Conservation (phyloP, 2,888 invertebrate genomes). For the Oasisia sp. region DNA sequence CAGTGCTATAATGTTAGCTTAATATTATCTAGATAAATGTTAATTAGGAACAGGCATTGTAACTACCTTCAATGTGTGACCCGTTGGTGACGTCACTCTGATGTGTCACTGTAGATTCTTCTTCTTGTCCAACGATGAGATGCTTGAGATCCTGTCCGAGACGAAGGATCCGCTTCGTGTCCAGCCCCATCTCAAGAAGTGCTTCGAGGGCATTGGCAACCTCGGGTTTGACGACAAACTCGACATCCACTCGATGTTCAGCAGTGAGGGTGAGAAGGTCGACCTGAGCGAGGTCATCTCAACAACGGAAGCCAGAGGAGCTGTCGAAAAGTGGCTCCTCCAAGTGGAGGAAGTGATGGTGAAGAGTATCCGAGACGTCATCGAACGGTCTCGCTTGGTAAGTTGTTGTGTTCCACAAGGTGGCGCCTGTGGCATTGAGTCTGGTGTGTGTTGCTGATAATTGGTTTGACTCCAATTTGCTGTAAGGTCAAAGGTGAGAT, state of each 20-base stretch:
- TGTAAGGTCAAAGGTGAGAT: too few species aligned
- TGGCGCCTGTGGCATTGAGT: background rate
- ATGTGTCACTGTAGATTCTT: slow-evolving; percentile 57
- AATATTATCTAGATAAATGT: too few species aligned
- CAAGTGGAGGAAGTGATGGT: slow-evolving; percentile 85
- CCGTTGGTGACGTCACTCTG: background rate
- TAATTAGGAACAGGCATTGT: background rate
- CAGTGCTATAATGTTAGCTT: too few species aligned
- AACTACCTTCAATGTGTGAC: background rate
- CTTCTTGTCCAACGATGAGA: slow-evolving; percentile 67
- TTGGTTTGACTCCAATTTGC: background rate
- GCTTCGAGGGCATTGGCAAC: slow-evolving; percentile 78
- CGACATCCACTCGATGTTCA: slow-evolving; percentile 88
- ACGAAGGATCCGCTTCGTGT: slow-evolving; percentile 66
- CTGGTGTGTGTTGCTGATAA: background rate
- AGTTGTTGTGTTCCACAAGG: slow-evolving; percentile 31
- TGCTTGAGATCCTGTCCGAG: slow-evolving; percentile 67
- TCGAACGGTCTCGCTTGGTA: slow-evolving; percentile 69
- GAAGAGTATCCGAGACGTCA: slow-evolving; percentile 76
- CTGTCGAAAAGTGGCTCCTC: slow-evolving; percentile 87
- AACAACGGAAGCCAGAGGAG: slow-evolving; percentile 80
- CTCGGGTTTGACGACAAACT: slow-evolving; percentile 87
- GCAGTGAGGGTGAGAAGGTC: slow-evolving; percentile 83
- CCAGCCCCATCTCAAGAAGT: slow-evolving; percentile 67
- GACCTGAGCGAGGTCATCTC: slow-evolving; percentile 72